Base-by-base conservation (phyloP, 2,113 vertebrate species). In the Eptesicus fuscus region DNA sequence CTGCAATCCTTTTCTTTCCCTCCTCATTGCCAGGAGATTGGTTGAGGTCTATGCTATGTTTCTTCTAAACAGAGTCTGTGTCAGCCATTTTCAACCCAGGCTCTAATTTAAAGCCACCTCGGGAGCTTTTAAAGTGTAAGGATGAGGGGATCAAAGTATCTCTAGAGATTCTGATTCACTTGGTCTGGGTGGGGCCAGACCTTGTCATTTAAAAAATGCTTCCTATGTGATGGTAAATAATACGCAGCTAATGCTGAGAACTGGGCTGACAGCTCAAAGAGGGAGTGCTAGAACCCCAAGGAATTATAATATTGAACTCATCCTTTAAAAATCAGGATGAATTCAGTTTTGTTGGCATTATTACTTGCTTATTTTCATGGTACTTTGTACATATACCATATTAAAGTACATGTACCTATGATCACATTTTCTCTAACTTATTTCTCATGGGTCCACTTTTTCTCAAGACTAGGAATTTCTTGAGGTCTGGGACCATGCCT, bases 381-480 rank as follows among this genome's bases (percentile, higher is more conserved):
- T 44, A 56, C 16, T 88, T 83, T 32, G 44, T 80, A 42, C 7
- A 30, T 18, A 9, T 87, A 74, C 56, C 71, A 85, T 42, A 82
- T 61, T 82, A 82, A 82, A 82, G 51, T 74, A 20, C 9, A 23
- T 25, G 22, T 76, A n/a, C 32, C 9, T 49, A 0, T 53, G 70
- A 80, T 0, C n/a, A 30, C 47, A 79, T 96, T 96, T 76, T 79
- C 22, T 90, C 40, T 53, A 76, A 79, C n/a, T 79, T 30, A 87
- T 94, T 90, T 93, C 47, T 83, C 70, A 17, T 44, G 44, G 23
- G 30, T 56, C 84, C 28, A 77, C 86, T 95, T 92, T 65, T 95
- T 53, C 83, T 91, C 25, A 83, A 51, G 61, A 63, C 49, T 61
- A 63, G 67, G 65, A 92, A 44, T 90, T 88, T 35, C 65, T 85